A percentile compares a stretch with the other conserved stretches of the same genome.
These are phyloP conservation scores for Capromys pilorides DNA, from an alignment of 2,797 vertebrate species.

Conservation along the genomic window DNA sequence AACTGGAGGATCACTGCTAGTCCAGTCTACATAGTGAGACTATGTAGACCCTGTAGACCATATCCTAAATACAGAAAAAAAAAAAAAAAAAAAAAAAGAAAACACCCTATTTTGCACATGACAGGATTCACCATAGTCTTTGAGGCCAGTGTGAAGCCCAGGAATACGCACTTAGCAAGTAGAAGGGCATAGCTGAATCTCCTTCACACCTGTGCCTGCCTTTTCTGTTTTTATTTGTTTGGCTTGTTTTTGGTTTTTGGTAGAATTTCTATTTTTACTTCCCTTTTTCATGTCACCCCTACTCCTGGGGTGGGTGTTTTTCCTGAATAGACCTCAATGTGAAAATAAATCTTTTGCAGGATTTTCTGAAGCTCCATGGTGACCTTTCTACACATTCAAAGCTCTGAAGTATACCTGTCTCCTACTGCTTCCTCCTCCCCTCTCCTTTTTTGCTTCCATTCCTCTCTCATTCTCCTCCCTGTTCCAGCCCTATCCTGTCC, in stretches of 20 bases:
- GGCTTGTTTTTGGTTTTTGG: background rate
- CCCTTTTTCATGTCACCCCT: background rate
- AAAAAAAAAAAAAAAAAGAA: background rate
- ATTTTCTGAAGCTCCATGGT: background rate
- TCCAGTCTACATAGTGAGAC: too few species aligned
- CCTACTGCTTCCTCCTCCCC: background rate
- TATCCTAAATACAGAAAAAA: too few species aligned
- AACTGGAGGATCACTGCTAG: too few species aligned
- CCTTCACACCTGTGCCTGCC: background rate
- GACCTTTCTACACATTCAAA: background rate
- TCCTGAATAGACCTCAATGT: background rate
- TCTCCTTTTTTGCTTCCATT: background rate
- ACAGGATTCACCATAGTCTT: background rate
- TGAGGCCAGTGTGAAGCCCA: background rate
- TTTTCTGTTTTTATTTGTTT: background rate
- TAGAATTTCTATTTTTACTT: constrained; percentile 15
- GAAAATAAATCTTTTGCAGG: constrained; percentile 39
- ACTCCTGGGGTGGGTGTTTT: background rate
- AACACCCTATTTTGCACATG: background rate
- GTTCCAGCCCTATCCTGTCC: background rate
- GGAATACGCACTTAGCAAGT: background rate
- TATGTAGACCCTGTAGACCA: too few species aligned
- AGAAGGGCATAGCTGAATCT: background rate
- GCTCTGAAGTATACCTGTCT: background rate
- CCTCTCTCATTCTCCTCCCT: too few species aligned